phyloP scores from a whole-genome alignment of 2,888 invertebrate species.

The Andrena bucephala region DNA sequence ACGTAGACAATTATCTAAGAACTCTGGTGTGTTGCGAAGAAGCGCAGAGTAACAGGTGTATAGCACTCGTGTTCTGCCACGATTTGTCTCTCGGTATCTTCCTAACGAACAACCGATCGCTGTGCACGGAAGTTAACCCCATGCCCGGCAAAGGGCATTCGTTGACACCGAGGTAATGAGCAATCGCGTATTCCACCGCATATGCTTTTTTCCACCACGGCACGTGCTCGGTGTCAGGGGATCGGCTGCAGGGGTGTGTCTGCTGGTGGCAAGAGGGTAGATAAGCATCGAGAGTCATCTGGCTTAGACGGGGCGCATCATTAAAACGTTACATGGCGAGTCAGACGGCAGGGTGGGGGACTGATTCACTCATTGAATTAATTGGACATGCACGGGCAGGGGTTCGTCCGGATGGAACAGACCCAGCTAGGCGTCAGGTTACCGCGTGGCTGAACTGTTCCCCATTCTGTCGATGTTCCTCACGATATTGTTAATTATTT shows the following conservation, averaged over 20 bases:
- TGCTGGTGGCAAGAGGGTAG: slow-evolving; percentile 83
- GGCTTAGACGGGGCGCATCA: slow-evolving; percentile 77
- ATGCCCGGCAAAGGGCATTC: slow-evolving; percentile 32
- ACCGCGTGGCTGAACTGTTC: slow-evolving; percentile 20
- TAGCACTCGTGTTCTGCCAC: background rate
- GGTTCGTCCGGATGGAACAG: slow-evolving; percentile 63
- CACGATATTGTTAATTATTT: slow-evolving; percentile 27
- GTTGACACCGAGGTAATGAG: slow-evolving; percentile 60
- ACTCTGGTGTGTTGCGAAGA: background rate
- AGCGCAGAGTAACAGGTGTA: slow-evolving; percentile 30
- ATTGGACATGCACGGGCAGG: slow-evolving; percentile 77
- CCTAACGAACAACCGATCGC: background rate
- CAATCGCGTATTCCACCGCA: slow-evolving; percentile 71
- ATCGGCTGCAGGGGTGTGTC: slow-evolving; percentile 76
- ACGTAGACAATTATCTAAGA: no score
- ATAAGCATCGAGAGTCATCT: slow-evolving; percentile 84
- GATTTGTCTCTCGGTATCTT: background rate
- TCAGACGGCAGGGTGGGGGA: slow-evolving; percentile 65
- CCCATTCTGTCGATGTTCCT: slow-evolving; percentile 7
- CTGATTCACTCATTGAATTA: slow-evolving; percentile 83
- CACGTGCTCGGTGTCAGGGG: slow-evolving; percentile 77
- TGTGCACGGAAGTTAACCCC: background rate
- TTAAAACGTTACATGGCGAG: slow-evolving; percentile 78
- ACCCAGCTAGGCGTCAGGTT: slow-evolving; percentile 43
- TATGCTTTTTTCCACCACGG: slow-evolving; percentile 70